Conservation (phyloP, 2,888 invertebrate genomes). For the Apoda limacodes region DNA sequence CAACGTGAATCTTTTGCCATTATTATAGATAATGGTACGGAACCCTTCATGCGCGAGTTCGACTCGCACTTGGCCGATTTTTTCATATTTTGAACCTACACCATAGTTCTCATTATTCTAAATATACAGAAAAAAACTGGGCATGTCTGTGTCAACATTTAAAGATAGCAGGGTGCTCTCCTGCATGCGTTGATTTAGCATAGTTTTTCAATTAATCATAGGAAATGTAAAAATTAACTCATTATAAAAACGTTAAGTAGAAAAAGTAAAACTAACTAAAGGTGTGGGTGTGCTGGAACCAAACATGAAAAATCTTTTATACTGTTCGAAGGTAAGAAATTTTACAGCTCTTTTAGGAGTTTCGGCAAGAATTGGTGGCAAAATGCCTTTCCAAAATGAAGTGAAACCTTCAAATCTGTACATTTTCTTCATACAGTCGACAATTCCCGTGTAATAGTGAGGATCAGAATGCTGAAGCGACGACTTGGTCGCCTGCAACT, state of each 20-base stretch:
- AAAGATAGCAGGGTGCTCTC: too few species aligned
- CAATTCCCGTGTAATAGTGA: constrained; percentile 79
- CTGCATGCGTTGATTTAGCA: too few species aligned
- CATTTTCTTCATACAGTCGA: constrained; percentile 92
- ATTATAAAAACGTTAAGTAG: constrained; percentile 8
- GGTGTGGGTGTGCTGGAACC: constrained; percentile 81
- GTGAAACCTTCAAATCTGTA: constrained; percentile 84
- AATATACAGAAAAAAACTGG: too few species aligned
- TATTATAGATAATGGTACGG: too few species aligned
- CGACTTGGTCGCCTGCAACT: constrained; percentile 42
- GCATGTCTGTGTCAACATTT: too few species aligned
- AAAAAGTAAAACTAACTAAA: constrained; percentile 66
- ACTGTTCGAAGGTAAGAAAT: constrained; percentile 95
- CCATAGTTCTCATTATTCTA: too few species aligned
- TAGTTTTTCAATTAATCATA: too few species aligned
- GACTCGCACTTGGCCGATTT: too few species aligned
- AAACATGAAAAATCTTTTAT: constrained; percentile 87
- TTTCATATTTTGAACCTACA: too few species aligned
- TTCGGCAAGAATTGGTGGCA: constrained; percentile 94
- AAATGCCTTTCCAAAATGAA: constrained; percentile 93
- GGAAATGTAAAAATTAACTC: too few species aligned
- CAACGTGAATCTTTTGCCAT: too few species aligned
- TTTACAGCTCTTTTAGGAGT: constrained; percentile 96
- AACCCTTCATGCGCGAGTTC: too few species aligned
- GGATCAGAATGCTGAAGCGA: constrained; percentile 49